Evolutionary conservation across 2,113 vertebrate species (phyloP).

Genomic region (Pseudorectes ferrugineus): DNA sequence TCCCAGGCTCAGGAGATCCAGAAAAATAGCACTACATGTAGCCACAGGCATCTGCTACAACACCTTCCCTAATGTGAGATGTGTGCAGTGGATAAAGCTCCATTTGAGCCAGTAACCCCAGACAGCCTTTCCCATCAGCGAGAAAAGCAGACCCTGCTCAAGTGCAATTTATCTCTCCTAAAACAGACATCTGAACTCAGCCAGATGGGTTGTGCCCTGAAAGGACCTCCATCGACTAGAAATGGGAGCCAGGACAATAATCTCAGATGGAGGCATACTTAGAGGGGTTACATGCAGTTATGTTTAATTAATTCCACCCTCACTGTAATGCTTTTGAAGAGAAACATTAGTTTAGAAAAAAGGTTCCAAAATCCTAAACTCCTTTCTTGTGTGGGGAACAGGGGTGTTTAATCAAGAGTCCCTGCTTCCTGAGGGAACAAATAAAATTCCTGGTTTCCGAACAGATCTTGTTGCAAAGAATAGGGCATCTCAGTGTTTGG

Average conservation of each 20-base stretch:
- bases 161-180: neutral
- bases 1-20: neutral
- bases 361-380: neutral
- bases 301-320: neutral
- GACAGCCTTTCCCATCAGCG: neutral
- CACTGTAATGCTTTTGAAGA: neutral
- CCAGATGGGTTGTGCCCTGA: neutral
- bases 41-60: neutral
- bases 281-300: neutral
- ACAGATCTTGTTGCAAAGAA: neutral
- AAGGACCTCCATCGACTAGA: neutral
- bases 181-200: neutral
- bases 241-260: neutral
- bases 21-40: neutral
- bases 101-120: neutral
- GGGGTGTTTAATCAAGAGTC: neutral
- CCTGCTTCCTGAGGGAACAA: neutral
- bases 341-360: neutral
- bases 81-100: neutral
- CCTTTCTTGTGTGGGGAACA: neutral
- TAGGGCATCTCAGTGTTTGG: neutral
- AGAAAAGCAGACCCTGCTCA: neutral
- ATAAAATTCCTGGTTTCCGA: neutral
- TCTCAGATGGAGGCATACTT: neutral
- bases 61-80: neutral